A percentile compares a stretch with the other conserved stretches of the same genome.
These are phyloP conservation scores for Nycticebus coucang DNA, from an alignment of 2,113 vertebrate species.

Conservation along the genomic window DNA sequence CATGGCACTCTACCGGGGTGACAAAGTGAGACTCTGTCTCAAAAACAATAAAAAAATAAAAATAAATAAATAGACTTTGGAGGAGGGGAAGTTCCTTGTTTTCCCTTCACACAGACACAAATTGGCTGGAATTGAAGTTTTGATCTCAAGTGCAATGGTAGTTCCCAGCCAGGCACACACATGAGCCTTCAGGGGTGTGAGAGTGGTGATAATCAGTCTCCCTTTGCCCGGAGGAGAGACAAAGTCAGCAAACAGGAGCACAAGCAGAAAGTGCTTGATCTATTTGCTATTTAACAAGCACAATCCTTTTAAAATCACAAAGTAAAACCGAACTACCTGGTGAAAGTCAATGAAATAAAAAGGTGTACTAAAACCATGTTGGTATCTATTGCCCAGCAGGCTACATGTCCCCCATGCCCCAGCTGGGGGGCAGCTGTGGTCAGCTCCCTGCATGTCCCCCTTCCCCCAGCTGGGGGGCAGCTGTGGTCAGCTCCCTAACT, in stretches of 20 bases:
- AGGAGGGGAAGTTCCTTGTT: background rate
- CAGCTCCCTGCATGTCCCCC: no score
- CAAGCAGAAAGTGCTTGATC: background rate
- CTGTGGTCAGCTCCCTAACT: no score
- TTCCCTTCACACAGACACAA: background rate
- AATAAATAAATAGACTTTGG: background rate
- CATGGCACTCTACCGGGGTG: no score
- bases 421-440: no score
- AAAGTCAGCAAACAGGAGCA: background rate
- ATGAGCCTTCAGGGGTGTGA: background rate
- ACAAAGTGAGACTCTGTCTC: no score
- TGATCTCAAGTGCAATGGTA: background rate
- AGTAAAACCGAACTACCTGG: background rate
- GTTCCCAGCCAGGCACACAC: background rate
- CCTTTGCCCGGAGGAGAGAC: background rate
- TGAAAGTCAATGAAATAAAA: conserved; percentile 23
- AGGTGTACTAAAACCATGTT: background rate
- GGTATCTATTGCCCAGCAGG: background rate
- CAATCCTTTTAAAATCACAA: conserved; percentile 8
- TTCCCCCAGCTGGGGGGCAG: no score
- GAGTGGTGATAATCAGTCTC: background rate
- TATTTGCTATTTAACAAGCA: conserved; percentile 12
- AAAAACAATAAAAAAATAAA: no score
- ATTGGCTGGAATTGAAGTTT: background rate
- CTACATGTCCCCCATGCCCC: background rate